Percentiles rank a stretch among this genome's conserved stretches.
phyloP scores from a whole-genome alignment of 1,140 invertebrate species.

The Planococcus citri region DNA sequence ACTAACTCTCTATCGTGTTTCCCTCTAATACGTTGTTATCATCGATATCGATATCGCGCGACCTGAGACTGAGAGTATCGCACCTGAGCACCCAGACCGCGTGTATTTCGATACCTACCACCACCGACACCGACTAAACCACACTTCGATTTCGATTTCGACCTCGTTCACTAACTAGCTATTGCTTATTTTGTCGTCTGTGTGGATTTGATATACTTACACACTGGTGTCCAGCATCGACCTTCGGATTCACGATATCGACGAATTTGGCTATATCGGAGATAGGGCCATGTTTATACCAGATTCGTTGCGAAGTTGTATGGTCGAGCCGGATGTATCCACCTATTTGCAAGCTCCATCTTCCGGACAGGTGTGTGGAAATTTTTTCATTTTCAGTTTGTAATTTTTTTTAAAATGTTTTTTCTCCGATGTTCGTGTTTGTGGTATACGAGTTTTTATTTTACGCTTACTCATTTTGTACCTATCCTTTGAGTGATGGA shows the following conservation, averaged over 20 bases:
- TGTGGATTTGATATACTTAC: no score
- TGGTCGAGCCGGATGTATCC: slow-evolving; percentile 71
- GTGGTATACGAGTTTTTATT: no score
- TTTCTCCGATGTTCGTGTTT: not conserved
- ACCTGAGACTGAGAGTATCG: no score
- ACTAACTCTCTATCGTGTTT: not conserved
- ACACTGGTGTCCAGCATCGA: not conserved
- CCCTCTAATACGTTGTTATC: not conserved
- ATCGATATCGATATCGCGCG: no score
- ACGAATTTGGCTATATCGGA: not conserved
- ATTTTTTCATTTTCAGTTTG: not conserved
- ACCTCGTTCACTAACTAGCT: no score
- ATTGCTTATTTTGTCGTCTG: no score
- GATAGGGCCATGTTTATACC: slow-evolving; percentile 53
- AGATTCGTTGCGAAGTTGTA: slow-evolving; percentile 63
- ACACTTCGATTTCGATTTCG: no score
- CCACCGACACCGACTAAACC: not conserved
- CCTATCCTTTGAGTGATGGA: no score
- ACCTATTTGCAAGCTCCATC: slow-evolving; percentile 67
- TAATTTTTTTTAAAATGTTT: not conserved
- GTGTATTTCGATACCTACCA: not conserved
- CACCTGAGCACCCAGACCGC: no score
- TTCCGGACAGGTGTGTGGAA: slow-evolving; percentile 55
- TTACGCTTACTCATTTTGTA: no score
- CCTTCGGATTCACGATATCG: not conserved